Evolutionary conservation across 2,888 invertebrate genomes (phyloP).

Genomic region (Neoscelio sp.): DNA sequence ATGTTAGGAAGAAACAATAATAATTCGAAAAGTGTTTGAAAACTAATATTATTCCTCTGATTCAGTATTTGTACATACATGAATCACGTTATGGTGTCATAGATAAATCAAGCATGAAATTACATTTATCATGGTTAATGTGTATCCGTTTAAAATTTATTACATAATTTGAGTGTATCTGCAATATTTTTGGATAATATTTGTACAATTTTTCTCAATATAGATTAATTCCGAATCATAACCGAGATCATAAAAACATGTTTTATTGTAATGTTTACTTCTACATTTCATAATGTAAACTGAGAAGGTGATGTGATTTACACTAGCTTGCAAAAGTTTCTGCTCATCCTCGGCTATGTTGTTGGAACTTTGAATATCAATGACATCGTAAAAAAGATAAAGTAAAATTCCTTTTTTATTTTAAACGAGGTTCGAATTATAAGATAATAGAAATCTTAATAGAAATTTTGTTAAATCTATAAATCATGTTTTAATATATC

Average conservation of each 20-base stretch:
- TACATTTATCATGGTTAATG: conserved; percentile 24
- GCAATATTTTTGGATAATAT: conserved; percentile 25
- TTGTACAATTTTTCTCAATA: neutral
- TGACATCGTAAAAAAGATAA: too few relatives aligned
- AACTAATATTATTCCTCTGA: conserved; percentile 8
- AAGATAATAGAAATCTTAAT: too few relatives aligned
- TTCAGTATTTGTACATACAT: conserved; percentile 21
- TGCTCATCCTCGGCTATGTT: too few relatives aligned
- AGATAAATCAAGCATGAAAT: conserved; percentile 10
- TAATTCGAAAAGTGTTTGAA: conserved; percentile 4
- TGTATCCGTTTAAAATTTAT: conserved; percentile 33
- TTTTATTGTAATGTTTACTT: conserved; percentile 5
- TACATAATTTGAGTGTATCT: conserved; percentile 21
- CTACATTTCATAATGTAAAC: neutral
- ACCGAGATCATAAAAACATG: too few relatives aligned
- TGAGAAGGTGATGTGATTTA: neutral
- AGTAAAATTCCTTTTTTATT: too few relatives aligned
- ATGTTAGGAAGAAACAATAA: neutral
- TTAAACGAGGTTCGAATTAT: too few relatives aligned
- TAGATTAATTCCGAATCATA: conserved; percentile 4
- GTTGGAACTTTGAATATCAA: too few relatives aligned
- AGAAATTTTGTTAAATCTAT: too few relatives aligned
- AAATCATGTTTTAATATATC: too few relatives aligned
- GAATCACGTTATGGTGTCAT: conserved; percentile 1
- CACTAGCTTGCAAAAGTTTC: too few relatives aligned